Percentiles rank a stretch among this genome's conserved stretches.
Evolutionary conservation across 2,797 vertebrate genomes (phyloP).

Genomic region (Rachycentron canadum): DNA sequence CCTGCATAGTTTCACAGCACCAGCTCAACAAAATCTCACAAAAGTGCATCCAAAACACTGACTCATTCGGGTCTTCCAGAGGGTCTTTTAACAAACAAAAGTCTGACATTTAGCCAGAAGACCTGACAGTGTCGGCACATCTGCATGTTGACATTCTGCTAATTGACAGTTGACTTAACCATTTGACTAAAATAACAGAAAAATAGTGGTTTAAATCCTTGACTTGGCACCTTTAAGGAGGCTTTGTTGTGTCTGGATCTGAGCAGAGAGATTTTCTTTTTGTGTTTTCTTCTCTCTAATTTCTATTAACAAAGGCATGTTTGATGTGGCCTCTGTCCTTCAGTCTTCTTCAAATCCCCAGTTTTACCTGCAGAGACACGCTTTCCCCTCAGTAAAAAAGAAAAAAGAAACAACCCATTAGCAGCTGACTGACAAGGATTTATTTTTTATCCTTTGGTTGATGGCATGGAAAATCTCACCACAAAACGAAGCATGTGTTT

Average conservation of each 20-base stretch:
- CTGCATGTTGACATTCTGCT: slow-evolving; percentile 18
- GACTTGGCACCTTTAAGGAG: slow-evolving; percentile 8
- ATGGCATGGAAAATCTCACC: not conserved
- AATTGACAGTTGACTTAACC: slow-evolving; percentile 33
- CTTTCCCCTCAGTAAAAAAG: not conserved
- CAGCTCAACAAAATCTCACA: not conserved
- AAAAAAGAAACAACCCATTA: slow-evolving; percentile 27
- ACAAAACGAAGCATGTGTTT: not conserved
- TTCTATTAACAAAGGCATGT: slow-evolving; percentile 40
- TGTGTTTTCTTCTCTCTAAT: slow-evolving; percentile 10
- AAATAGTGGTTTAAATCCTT: slow-evolving; percentile 9
- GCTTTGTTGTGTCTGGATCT: slow-evolving; percentile 16
- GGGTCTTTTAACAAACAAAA: slow-evolving; percentile 1
- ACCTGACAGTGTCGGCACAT: not conserved
- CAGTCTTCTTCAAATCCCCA: slow-evolving; percentile 35
- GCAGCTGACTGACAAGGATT: slow-evolving; percentile 25
- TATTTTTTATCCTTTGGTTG: slow-evolving; percentile 11
- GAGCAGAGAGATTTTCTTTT: not conserved
- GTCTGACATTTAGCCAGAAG: slow-evolving; percentile 41
- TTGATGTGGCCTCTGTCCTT: slow-evolving; percentile 43
- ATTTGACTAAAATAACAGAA: slow-evolving; percentile 23
- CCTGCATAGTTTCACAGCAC: slow-evolving; percentile 2
- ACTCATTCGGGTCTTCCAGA: slow-evolving; percentile 8
- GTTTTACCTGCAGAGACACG: slow-evolving; percentile 14
- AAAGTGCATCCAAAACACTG: not conserved